Evolutionary conservation across 2,888 invertebrate genomes (phyloP).

Genomic region (Eupeodes luniger): DNA sequence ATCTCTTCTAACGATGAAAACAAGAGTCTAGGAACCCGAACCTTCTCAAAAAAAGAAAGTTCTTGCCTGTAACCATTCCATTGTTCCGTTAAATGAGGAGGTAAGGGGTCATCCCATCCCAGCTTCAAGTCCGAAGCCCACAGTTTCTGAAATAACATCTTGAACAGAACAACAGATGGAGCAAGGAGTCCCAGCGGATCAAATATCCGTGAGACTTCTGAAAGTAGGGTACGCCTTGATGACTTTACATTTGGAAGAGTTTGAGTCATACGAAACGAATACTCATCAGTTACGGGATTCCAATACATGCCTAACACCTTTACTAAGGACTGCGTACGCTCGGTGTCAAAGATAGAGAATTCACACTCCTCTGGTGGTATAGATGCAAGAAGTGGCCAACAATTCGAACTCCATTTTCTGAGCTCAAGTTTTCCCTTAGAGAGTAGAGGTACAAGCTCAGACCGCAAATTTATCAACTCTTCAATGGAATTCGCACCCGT

Average conservation of each 20-base stretch:
- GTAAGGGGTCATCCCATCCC: slow-evolving; percentile 5
- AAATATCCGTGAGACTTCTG: not conserved
- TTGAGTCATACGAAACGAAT: not conserved
- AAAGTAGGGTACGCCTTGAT: not conserved
- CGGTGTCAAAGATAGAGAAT: not conserved
- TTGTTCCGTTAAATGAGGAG: no score
- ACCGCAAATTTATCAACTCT: not conserved
- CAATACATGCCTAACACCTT: slow-evolving; percentile 16
- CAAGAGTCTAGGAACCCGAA: slow-evolving; percentile 1
- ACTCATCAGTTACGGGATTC: slow-evolving; percentile 11
- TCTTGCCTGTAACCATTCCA: not conserved
- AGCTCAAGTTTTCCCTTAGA: no score
- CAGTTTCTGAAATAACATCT: slow-evolving; percentile 28
- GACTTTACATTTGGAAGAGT: not conserved
- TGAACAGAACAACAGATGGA: slow-evolving; percentile 15
- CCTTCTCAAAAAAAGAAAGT: not conserved
- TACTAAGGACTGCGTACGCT: not conserved
- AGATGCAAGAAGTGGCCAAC: slow-evolving; percentile 7
- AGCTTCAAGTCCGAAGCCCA: not conserved
- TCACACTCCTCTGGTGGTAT: slow-evolving; percentile 13
- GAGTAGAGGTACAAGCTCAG: slow-evolving; percentile 11
- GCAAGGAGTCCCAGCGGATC: slow-evolving; percentile 18
- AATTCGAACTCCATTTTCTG: slow-evolving; percentile 42
- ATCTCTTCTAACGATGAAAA: slow-evolving; percentile 6
- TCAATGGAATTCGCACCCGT: slow-evolving; percentile 4